These are phyloP conservation scores for Rhyacophila evoluta DNA, from an alignment of 2,888 invertebrate species.

Conservation along the genomic window DNA sequence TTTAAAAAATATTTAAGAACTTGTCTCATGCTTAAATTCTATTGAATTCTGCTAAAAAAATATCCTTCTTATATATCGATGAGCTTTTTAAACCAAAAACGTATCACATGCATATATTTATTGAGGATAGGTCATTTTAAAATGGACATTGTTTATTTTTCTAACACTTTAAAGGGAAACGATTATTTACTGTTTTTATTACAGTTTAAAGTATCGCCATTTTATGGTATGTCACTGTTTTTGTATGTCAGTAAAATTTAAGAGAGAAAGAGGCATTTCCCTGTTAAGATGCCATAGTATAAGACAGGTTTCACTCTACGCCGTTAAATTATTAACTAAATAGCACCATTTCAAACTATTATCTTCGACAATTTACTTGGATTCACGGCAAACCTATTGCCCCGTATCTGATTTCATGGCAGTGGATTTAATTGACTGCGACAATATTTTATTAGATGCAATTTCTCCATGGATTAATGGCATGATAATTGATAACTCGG, in stretches of 20 bases:
- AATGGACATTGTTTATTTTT: too few relatives aligned
- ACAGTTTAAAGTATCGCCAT: too few relatives aligned
- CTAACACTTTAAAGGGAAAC: too few relatives aligned
- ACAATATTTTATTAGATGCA: background rate
- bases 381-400: background rate
- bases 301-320: background rate
- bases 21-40: too few relatives aligned
- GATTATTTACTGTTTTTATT: too few relatives aligned
- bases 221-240: background rate
- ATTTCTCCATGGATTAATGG: background rate
- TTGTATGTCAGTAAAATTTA: background rate
- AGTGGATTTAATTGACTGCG: background rate
- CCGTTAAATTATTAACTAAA: background rate
- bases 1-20: too few relatives aligned
- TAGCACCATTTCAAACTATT: background rate
- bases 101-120: too few relatives aligned
- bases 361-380: background rate
- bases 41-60: too few relatives aligned
- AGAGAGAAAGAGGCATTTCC: background rate
- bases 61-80: too few relatives aligned
- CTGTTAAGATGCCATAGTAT: background rate
- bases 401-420: slow-evolving; percentile 14
- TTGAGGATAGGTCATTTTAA: too few relatives aligned
- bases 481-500: background rate
- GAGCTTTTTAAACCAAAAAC: too few relatives aligned